Evolutionary conservation across 2,888 invertebrate genomes (phyloP).

Genomic region (Drosophila setosimentum): DNA sequence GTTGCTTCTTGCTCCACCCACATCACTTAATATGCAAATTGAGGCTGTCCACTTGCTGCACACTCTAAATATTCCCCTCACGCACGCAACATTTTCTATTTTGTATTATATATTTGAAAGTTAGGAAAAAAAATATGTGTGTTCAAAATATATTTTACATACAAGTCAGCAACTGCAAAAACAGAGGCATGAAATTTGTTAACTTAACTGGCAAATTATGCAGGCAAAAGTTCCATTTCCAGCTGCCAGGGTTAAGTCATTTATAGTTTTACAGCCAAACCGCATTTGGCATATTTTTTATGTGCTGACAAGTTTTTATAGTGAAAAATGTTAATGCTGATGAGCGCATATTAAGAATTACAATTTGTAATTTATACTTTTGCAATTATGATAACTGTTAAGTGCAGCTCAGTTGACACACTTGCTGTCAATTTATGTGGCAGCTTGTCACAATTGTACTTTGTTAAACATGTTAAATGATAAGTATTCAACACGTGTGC

Average conservation of each 20-base stretch:
- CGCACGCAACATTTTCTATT: slow-evolving; percentile 44
- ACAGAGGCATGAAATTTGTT: neutral
- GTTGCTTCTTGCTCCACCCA: slow-evolving; percentile 13
- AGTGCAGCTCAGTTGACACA: slow-evolving; percentile 4
- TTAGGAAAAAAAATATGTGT: neutral
- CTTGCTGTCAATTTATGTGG: slow-evolving; percentile 10
- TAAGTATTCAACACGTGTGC: slow-evolving; percentile 11
- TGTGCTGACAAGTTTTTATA: slow-evolving; percentile 36
- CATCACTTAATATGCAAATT: slow-evolving; percentile 68
- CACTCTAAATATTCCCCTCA: slow-evolving; percentile 10
- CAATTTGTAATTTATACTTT: slow-evolving; percentile 10
- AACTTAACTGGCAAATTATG: slow-evolving; percentile 15
- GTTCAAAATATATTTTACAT: slow-evolving; percentile 6
- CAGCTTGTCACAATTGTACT: slow-evolving; percentile 1
- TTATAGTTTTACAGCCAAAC: slow-evolving; percentile 36
- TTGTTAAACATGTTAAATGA: neutral
- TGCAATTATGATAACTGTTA: slow-evolving; percentile 15
- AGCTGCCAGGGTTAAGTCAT: slow-evolving; percentile 14
- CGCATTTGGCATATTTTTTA: slow-evolving; percentile 28
- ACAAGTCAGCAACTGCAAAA: neutral
- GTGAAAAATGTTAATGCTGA: slow-evolving; percentile 38
- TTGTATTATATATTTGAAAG: slow-evolving; percentile 45
- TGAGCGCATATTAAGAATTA: slow-evolving; percentile 38
- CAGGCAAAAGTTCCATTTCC: neutral
- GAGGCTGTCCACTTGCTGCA: slow-evolving; percentile 40